phyloP scores from a whole-genome alignment of 2,888 invertebrate genomes.

The Linnaemya tessellans region DNA sequence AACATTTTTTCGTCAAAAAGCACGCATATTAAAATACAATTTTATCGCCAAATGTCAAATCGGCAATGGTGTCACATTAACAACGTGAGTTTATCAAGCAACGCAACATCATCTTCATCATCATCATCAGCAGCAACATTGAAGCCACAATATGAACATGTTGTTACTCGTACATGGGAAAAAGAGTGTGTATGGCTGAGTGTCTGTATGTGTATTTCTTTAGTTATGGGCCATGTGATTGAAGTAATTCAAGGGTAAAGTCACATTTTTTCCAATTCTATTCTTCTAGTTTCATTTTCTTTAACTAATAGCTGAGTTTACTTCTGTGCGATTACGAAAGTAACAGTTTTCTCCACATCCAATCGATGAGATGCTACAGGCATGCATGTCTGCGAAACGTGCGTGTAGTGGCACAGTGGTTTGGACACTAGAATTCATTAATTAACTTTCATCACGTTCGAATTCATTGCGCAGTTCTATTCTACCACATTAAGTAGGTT shows the following conservation, averaged over 20 bases:
- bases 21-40: background rate
- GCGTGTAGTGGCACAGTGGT: conserved; percentile 2
- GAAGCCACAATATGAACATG: background rate
- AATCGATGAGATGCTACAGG: background rate
- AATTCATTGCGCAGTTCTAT: no score
- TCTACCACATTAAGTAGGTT: no score
- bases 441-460: no score
- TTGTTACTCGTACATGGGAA: background rate
- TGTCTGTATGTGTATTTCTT: background rate
- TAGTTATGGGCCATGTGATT: background rate
- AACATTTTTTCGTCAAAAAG: background rate
- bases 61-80: background rate
- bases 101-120: background rate
- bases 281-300: background rate
- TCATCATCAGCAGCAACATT: background rate
- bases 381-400: background rate
- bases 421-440: background rate
- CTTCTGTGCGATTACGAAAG: conserved; percentile 40
- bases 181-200: background rate
- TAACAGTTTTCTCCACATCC: conserved; percentile 17
- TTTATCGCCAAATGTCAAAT: background rate
- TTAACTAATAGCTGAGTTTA: background rate
- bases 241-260: conserved; percentile 48
- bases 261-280: background rate
- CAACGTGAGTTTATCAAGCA: conserved; percentile 8